Evolutionary conservation across 2,113 vertebrate genomes (phyloP), one percentile per base, ranked within the genome.

Genomic region (Onychorhynchus coronatus): DNA sequence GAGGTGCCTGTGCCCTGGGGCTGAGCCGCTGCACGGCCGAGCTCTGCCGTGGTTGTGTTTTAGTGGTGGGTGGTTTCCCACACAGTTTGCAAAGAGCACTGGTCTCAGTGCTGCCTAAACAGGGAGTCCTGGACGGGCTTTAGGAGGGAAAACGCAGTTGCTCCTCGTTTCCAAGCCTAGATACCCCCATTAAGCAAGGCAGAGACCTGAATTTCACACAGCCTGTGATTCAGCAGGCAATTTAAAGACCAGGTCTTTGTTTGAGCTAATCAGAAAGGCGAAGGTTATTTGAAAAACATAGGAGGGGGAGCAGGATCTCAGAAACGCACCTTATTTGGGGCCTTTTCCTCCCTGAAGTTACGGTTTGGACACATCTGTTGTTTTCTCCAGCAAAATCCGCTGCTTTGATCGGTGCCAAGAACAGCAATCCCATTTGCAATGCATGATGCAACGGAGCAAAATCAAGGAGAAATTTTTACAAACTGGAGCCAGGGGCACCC

Each of bases 331-430:
- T 93, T 96, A 94, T 97, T 93, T 96, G 95, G 95, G 90, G 79
- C 90, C 91, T 92, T 96, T 91, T 94, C 56, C 84, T 93, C 95
- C 93, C 89, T 6, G 53, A 83, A 61, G 77, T 82, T 94, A 95
- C 1, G 3, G 67, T 63, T 96, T 90, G 95, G 93, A 90, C 93
- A 91, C 95, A 97, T 94, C 95, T 96, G 93, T 96, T 95, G 96
- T 96, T 97, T 96, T 97, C 96, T 94, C 91, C 96, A 92, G 92
- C 4, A 6, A 97, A 96, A 96, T 96, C 92, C 82, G 63, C 92
- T 95, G 92, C 95, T 96, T 96, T 94, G 88, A 78, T 88, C 25
- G 0, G 56, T 92, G 96, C 96, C 95, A 95, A 96, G 84, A 96
- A 72, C 93, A 97, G 95, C 95, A 91, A 93, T 93, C 93, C 91